Conservation (phyloP, 2,113 vertebrate genomes). For the Zingel zingel region DNA sequence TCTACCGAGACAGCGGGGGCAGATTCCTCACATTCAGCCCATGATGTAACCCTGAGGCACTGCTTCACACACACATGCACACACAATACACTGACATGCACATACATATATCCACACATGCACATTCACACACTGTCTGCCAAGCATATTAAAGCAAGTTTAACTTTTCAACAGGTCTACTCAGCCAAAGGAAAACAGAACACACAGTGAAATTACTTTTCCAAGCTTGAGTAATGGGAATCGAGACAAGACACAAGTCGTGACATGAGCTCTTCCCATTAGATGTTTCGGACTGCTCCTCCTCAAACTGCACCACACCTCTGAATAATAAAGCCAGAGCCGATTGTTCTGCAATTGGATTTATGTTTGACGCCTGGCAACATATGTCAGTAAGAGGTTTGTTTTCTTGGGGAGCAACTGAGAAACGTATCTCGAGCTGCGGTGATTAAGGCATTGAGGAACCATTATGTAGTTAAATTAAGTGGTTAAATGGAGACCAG, state of each 20-base stretch:
- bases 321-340: conserved; percentile 20
- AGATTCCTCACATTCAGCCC: conserved; percentile 76
- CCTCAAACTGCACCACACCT: conserved; percentile 43
- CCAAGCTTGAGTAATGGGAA: conserved; percentile 44
- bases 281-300: conserved; percentile 7
- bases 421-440: conserved; percentile 52
- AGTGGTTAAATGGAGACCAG: conserved; percentile 75
- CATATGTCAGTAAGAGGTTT: conserved; percentile 53
- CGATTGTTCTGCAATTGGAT: conserved; percentile 36
- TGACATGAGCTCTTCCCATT: conserved; percentile 52
- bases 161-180: conserved; percentile 56
- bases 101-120: neutral
- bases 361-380: conserved; percentile 49
- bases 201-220: conserved; percentile 62
- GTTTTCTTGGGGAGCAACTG: conserved; percentile 62
- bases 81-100: conserved; percentile 20
- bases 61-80: neutral
- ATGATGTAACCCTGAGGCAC: conserved; percentile 29
- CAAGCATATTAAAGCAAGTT: conserved; percentile 45
- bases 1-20: conserved; percentile 32
- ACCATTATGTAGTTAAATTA: conserved; percentile 78
- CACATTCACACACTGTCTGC: conserved; percentile 36
- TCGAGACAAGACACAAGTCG: conserved; percentile 53
- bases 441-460: conserved; percentile 61
- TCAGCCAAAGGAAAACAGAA: conserved; percentile 47